Evolutionary conservation across 2,113 vertebrate species (phyloP), one percentile per base, ranked within the genome.

Genomic region (Channa argus): DNA sequence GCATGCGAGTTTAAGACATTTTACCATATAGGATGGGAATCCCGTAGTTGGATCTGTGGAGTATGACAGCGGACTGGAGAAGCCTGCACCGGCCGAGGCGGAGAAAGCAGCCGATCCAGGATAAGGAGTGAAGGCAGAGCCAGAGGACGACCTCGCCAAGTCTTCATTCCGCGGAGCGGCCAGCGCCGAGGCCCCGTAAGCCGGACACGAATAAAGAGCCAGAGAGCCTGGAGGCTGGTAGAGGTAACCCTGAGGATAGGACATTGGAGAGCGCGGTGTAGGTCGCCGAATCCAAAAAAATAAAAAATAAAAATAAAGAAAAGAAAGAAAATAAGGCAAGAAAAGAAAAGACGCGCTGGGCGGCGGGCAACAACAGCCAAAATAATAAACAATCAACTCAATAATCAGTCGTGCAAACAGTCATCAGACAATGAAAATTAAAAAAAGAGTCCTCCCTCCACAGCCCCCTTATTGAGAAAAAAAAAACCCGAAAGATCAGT

Each of bases 161-260:
- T 99, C 97, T 81, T 98, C 97, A 86, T 94, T 97, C 88, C 98
- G 94, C 80, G 97, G 97, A 87, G 97, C 96, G 74, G 97, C 96
- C 93, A 98, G 92, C 60, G 96, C 96, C 71, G 96, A 96, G 81
- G 96, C 97, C 90, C 97, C 96, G 89, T 98, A 98, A 15, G 96
- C 96, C 64, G 97, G 96, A 87, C 97, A 99, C 71, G 97, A 98
- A 89, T 99, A 99, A 45, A 99, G 98, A 89, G 98, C 96, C 95
- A 99, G 94, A 76, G 98, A 99, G 92, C 97, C 97, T 77, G 97
- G 96, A 88, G 98, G 97, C 95, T 98, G 98, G 94, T 99, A 99
- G 89, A 99, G 97, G 95, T 98, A 99, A 95, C 97, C 98, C 97
- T 99, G 98, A 95, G 98, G 98, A 95, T 99, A 98, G 92, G 97